Base-by-base conservation (phyloP, 2,888 invertebrate species). In the Metacarcinus magister region DNA sequence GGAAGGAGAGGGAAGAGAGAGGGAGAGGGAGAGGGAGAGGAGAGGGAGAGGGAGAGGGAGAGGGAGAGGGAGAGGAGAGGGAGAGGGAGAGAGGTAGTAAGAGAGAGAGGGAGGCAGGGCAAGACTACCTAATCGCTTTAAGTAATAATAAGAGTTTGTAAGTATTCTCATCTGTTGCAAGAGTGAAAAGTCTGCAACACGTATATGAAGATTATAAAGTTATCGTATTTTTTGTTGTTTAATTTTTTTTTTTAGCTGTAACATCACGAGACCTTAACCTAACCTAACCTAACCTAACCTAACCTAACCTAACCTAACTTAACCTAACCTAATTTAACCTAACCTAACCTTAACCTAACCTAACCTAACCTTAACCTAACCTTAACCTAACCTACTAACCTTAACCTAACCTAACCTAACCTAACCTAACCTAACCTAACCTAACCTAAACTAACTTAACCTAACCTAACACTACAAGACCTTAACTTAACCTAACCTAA, bases 141-240 rank as follows among this genome's bases (percentile, higher is more conserved):
- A 67, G 67, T 67, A 67, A 67, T 67, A 67, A 67, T 67, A 67
- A n/a, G 60, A 67, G 67, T 67, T 67, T 67, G 13, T 67, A 67
- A 67, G 16, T 67, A 67, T 67, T 67, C 67, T 67, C 67, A 67
- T 67, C 67, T 67, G 23, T 67, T 67, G n/a, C 67, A 10, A 5
- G n/a, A 67, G n/a, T 67, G 67, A n/a, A 67, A 67, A 67, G 67
- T 67, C 67, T n/a, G n/a, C n/a, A n/a, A 67, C 67, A n/a, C 19
- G n/a, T n/a, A 67, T 5, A 67, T 67, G n/a, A n/a, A 19, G 67
- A 67, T n/a, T n/a, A n/a, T 67, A 5, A 1, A 8, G 5, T 0
- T 67, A 23, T 67, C 5, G 5, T 23, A 0, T 5, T 67, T n/a
- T 5, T 23, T n/a, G n/a, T 67, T n/a, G n/a, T 54, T 54, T 54